These are phyloP conservation scores for Tenthredo amoena DNA, from an alignment of 2,888 invertebrate species.

Conservation along the genomic window DNA sequence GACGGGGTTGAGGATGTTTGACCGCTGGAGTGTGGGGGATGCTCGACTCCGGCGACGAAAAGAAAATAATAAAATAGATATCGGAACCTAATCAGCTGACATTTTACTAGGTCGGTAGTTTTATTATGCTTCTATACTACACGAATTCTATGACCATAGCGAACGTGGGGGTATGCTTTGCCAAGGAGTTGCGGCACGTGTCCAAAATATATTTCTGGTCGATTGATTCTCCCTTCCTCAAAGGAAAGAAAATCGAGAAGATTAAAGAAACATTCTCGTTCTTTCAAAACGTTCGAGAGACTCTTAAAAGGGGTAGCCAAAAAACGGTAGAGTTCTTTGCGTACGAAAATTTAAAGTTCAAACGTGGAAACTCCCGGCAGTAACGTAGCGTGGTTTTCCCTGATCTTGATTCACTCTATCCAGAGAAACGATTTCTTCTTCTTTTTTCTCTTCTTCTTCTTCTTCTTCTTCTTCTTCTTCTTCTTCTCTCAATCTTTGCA, in stretches of 20 bases:
- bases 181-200: conserved; percentile 13
- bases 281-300: conserved; percentile 4
- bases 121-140: background rate
- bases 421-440: conserved; percentile 26
- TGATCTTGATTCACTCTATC: conserved; percentile 23
- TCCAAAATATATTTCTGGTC: conserved; percentile 16
- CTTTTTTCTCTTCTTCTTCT: background rate
- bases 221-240: conserved; percentile 16
- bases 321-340: background rate
- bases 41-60: background rate
- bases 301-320: conserved; percentile 12
- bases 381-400: conserved; percentile 11
- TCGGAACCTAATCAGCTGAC: conserved; percentile 14
- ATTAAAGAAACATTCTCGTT: conserved; percentile 28
- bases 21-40: background rate
- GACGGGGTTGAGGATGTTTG: background rate
- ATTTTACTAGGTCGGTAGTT: background rate
- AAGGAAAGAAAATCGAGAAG: background rate
- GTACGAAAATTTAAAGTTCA: conserved; percentile 31
- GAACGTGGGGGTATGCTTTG: background rate
- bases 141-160: background rate
- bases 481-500: conserved; percentile 41
- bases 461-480: background rate
- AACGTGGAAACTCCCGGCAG: background rate
- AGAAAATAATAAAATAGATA: conserved; percentile 4